A percentile compares a stretch with the other conserved stretches of the same genome.
These are phyloP conservation scores for Petrocephalus microphthalmus DNA, from an alignment of 2,113 vertebrate species.

Conservation along the genomic window DNA sequence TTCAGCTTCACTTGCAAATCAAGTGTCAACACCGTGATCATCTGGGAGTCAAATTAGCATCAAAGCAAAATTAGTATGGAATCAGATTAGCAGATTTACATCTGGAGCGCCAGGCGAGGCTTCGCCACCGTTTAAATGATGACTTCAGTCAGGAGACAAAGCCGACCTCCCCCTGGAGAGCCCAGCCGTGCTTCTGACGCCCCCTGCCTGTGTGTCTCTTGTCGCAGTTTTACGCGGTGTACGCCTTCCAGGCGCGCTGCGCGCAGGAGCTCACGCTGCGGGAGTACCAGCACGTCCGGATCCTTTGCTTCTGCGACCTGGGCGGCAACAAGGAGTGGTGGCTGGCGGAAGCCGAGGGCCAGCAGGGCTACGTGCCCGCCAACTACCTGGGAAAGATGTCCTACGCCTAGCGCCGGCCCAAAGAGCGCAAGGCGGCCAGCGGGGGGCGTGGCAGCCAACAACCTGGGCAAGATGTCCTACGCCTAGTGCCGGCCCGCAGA, in stretches of 20 bases:
- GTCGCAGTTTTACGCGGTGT: conserved; percentile 87
- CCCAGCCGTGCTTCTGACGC: background rate
- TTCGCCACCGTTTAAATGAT: background rate
- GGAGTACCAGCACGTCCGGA: conserved; percentile 82
- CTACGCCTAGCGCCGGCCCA: conserved; percentile 64
- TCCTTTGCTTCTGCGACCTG: conserved; percentile 80
- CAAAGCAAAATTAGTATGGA: background rate
- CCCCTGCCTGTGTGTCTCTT: conserved; percentile 22
- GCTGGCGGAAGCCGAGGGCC: conserved; percentile 85
- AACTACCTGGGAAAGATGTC: conserved; percentile 96
- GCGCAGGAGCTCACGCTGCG: conserved; percentile 86
- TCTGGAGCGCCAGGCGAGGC: background rate
- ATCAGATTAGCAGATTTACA: background rate
- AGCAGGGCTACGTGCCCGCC: conserved; percentile 87
- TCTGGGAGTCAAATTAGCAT: background rate
- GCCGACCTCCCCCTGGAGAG: background rate
- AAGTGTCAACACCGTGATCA: background rate
- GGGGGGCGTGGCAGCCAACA: background rate
- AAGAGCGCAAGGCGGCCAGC: background rate
- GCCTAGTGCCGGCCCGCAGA: too few relatives aligned
- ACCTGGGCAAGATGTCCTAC: too few relatives aligned
- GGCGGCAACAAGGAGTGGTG: conserved; percentile 96
- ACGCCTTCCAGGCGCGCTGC: conserved; percentile 86
- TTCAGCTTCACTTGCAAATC: background rate
- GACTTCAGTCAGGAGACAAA: background rate